These are phyloP conservation scores for Tachyglossus aculeatus DNA, from an alignment of 2,797 vertebrate species.

Conservation along the genomic window DNA sequence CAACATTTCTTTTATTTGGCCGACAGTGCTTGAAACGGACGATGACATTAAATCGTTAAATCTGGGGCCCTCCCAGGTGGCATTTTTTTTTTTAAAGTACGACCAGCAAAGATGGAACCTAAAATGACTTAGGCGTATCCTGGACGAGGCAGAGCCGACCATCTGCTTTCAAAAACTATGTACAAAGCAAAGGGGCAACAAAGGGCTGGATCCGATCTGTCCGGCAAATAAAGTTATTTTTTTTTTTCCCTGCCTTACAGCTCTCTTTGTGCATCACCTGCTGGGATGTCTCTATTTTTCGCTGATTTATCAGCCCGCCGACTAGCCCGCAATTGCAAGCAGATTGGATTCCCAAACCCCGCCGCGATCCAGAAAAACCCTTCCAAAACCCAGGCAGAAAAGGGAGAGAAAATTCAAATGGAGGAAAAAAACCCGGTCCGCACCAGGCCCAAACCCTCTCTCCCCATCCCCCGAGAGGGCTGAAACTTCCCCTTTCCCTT, in stretches of 20 bases:
- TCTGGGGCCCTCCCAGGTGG: conserved; percentile 17
- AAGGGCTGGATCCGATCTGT: background rate
- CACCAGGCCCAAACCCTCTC: too few species aligned
- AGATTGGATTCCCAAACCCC: conserved; percentile 2
- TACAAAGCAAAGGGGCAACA: background rate
- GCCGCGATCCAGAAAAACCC: background rate
- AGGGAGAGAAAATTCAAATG: background rate
- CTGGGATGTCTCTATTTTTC: conserved; percentile 29
- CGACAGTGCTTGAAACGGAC: conserved; percentile 28
- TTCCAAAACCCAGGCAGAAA: fast-evolving
- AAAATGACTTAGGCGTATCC: fast-evolving
- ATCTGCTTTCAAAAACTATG: conserved; percentile 18
- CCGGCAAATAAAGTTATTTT: background rate
- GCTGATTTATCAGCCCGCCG: conserved; percentile 27
- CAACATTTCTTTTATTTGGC: conserved; percentile 18
- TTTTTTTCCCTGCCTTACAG: background rate
- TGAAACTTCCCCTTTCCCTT: too few species aligned
- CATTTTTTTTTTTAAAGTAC: background rate
- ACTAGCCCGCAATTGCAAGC: conserved; percentile 3
- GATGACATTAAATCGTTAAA: fast-evolving
- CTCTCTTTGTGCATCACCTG: background rate
- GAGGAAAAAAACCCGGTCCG: background rate
- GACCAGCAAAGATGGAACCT: fast-evolving
- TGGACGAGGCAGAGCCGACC: background rate
- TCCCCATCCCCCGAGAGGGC: too few species aligned